Evolutionary conservation across 2,797 vertebrate species (phyloP), one percentile per base, ranked within the genome.

Genomic region (Momotus momota): DNA sequence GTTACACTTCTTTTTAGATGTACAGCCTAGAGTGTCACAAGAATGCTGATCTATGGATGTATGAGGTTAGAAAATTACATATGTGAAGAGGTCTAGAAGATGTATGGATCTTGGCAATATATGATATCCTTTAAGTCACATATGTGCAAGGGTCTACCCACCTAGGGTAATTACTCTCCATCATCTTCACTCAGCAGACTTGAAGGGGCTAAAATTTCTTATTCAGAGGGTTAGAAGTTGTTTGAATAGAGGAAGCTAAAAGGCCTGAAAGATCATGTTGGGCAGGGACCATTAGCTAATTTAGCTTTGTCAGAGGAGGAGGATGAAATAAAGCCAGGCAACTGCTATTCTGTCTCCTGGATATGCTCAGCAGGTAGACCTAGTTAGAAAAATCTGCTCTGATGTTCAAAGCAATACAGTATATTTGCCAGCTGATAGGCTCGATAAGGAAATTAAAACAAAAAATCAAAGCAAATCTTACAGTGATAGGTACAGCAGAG

Each of bases 291-390:
- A 86, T 86, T 81, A 96, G 64, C 86, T 81, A 73, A 73, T 86
- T 94, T 83, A 96, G 81, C 81, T 94, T 93, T 96, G 86, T 93
- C 71, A 83, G 94, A 95, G 86, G 84, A 96, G 95, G 92, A 95
- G 87, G 94, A 93, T 95, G 91, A 95, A 95, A 92, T 95, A 91
- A 95, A 97, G 92, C 64, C 88, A 89, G 45, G 74, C 92, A 95
- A 95, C 79, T 96, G 81, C 93, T 97, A 96, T 96, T 97, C 96
- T 97, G 89, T 88, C 93, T 96, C 94, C 71, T 58, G 52, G 94
- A 94, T 96, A 97, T 97, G 95, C 93, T 97, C 92, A 82, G 84
- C 74, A 95, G 91, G 57, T 96, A 96, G 96, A 97, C 92, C 92
- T 95, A 96, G 86, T 96, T 97, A 96, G 94, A 96, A 96, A 97